Conservation (phyloP, 2,113 vertebrate species). For the Lepus timidus region DNA sequence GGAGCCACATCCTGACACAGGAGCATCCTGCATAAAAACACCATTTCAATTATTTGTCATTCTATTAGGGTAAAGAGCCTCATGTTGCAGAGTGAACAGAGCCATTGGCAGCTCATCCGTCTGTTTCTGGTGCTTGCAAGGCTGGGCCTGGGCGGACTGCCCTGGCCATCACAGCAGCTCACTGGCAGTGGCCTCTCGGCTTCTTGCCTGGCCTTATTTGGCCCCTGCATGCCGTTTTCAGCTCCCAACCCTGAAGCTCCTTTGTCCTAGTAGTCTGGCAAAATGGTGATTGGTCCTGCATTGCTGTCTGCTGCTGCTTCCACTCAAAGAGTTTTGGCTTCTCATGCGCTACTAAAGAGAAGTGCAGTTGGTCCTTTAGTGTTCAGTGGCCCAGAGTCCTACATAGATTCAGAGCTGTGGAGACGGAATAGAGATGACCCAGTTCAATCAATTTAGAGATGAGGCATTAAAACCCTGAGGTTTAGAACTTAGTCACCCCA, state of each 20-base stretch:
- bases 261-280: not conserved
- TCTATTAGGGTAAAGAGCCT: not conserved
- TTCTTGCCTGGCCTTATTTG: not conserved
- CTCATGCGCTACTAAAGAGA: not conserved
- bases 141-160: not conserved
- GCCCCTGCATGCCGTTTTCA: not conserved
- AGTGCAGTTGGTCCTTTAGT: not conserved
- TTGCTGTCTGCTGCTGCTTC: not conserved
- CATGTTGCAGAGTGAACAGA: not conserved
- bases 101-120: not conserved
- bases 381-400: not conserved
- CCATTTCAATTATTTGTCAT: conserved; percentile 42
- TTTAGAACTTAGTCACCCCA: not conserved
- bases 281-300: not conserved
- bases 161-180: not conserved
- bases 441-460: not conserved
- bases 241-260: not conserved
- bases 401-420: not conserved
- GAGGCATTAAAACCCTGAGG: not conserved
- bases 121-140: not conserved
- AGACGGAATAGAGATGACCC: not conserved
- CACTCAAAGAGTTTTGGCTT: not conserved
- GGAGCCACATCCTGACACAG: not conserved
- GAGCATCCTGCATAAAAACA: not conserved
- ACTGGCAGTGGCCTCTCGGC: too few relatives aligned